Conservation (phyloP, 2,113 vertebrate genomes). For the Dicerorhinus sumatrensis region DNA sequence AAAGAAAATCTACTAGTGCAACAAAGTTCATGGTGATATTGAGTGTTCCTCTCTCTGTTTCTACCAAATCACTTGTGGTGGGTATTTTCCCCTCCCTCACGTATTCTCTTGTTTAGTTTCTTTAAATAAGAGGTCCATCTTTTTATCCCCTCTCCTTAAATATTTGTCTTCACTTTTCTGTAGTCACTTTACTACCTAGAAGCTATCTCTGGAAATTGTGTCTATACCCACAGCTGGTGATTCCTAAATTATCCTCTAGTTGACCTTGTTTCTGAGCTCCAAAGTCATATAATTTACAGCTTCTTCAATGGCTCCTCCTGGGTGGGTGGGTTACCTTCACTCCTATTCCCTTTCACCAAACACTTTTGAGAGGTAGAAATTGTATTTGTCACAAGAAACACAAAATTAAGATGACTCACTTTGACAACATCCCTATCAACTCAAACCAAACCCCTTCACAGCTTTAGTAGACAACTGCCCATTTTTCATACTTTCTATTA, state of each 20-base stretch:
- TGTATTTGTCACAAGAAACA: not conserved
- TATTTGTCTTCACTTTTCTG: not conserved
- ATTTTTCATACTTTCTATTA: not conserved
- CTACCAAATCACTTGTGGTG: not conserved
- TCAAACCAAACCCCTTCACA: not conserved
- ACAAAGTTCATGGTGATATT: fast-evolving
- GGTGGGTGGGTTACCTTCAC: not conserved
- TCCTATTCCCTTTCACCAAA: not conserved
- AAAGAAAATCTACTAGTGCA: not conserved
- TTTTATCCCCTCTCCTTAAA: not conserved
- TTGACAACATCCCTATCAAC: not conserved
- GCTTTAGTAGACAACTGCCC: not conserved
- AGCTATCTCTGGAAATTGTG: not conserved
- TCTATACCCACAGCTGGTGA: not conserved
- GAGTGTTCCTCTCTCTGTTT: not conserved
- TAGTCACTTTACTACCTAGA: not conserved
- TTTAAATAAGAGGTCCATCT: not conserved
- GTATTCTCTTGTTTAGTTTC: not conserved
- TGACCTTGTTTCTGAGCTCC: not conserved
- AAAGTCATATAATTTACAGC: not conserved
- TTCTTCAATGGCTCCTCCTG: not conserved
- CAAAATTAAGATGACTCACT: not conserved
- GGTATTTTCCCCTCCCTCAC: fast-evolving
- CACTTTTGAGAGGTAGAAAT: not conserved
- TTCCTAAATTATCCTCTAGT: not conserved